A percentile compares a stretch with the other conserved stretches of the same genome.
phyloP scores from a whole-genome alignment of 2,113 vertebrate species.

The Tachysurus fulvidraco region DNA sequence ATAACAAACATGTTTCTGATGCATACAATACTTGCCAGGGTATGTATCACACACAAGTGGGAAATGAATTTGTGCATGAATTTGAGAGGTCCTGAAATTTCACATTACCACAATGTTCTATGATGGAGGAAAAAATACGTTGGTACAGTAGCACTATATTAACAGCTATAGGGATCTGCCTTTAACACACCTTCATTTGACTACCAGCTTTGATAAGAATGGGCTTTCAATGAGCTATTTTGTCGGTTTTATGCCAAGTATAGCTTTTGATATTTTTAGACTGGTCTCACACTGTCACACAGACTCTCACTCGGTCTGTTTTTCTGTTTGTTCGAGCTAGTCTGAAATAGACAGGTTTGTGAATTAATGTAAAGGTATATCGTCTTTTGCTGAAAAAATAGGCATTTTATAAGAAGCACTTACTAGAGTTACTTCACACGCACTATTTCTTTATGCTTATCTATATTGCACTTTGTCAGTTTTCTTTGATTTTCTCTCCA shows the following conservation, averaged over 20 bases:
- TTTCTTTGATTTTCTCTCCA: neutral
- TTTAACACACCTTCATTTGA: neutral
- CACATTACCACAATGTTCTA: neutral
- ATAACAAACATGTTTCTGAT: neutral
- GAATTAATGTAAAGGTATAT: neutral
- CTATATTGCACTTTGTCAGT: neutral
- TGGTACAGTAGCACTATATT: neutral
- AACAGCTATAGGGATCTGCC: neutral
- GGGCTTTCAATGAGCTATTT: neutral
- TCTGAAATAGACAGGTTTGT: neutral
- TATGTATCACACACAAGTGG: neutral
- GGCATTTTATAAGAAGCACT: neutral
- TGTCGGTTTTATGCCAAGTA: neutral
- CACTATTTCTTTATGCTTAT: neutral
- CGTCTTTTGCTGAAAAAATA: neutral
- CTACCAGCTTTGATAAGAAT: neutral
- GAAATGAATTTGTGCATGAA: neutral
- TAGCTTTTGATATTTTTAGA: slow-evolving; percentile 24
- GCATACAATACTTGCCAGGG: neutral
- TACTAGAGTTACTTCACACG: neutral
- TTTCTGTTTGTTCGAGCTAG: neutral
- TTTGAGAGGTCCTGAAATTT: neutral
- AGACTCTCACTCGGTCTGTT: neutral
- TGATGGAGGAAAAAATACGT: neutral
- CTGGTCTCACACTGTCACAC: neutral